Conservation (phyloP, 2,797 vertebrate species). For the Thamnophis elegans region DNA sequence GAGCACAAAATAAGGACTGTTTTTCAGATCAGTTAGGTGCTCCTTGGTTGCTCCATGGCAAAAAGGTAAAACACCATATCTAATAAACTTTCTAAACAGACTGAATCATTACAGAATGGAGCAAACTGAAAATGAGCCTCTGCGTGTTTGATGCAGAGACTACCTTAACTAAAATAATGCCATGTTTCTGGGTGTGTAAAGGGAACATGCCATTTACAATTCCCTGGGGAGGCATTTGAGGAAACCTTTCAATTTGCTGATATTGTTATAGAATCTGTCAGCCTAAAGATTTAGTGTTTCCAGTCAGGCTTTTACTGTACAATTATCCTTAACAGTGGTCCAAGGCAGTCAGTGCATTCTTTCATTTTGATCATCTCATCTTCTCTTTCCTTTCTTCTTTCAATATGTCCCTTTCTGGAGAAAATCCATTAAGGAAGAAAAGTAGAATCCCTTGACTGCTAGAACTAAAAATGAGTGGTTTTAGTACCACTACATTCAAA, state of each 20-base stretch:
- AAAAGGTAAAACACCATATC: neutral
- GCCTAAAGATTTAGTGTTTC: neutral
- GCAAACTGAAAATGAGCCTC: neutral
- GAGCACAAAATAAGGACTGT: neutral
- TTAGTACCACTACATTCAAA: neutral
- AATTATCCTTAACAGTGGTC: neutral
- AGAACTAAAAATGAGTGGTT: neutral
- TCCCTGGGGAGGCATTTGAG: neutral
- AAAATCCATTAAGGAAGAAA: neutral
- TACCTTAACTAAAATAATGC: neutral
- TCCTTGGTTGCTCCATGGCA: slow-evolving; percentile 14
- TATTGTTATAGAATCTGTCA: neutral
- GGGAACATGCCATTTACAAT: neutral
- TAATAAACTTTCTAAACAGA: neutral
- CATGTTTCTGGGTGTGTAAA: neutral
- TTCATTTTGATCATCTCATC: neutral
- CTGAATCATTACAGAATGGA: neutral
- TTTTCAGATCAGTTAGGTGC: neutral
- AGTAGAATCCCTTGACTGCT: neutral
- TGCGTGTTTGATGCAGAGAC: neutral
- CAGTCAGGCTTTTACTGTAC: neutral
- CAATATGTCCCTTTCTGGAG: neutral
- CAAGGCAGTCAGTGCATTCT: neutral
- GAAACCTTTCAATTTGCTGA: neutral
- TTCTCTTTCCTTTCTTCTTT: neutral